phyloP scores from a whole-genome alignment of 2,888 invertebrate genomes.

The Pycnomerus fuliginosus region DNA sequence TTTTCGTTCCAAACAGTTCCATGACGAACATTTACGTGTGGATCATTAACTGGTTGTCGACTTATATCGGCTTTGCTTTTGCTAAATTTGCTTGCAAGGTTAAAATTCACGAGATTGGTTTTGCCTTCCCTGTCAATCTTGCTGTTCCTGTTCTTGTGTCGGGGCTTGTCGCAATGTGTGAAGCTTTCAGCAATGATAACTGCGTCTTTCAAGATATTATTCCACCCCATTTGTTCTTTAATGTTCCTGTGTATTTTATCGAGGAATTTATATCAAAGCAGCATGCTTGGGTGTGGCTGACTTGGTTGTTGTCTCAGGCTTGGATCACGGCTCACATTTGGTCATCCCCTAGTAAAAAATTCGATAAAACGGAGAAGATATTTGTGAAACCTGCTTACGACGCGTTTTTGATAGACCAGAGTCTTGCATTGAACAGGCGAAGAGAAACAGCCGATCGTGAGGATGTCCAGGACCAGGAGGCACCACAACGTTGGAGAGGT shows the following conservation, averaged over 20 bases:
- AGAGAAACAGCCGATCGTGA: slow-evolving; percentile 42
- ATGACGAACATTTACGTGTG: slow-evolving; percentile 61
- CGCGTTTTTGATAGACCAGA: slow-evolving; percentile 80
- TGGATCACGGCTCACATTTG: slow-evolving; percentile 88
- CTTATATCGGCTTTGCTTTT: slow-evolving; percentile 66
- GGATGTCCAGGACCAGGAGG: background rate
- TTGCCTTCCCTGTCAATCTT: slow-evolving; percentile 78
- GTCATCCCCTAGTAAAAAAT: slow-evolving; percentile 77
- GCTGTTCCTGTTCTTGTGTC: slow-evolving; percentile 73
- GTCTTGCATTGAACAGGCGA: slow-evolving; percentile 77
- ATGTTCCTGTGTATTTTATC: slow-evolving; percentile 59
- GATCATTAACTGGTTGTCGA: slow-evolving; percentile 64
- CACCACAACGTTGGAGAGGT: too few relatives aligned
- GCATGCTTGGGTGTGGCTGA: slow-evolving; percentile 75
- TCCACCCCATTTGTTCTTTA: slow-evolving; percentile 88
- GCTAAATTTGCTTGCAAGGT: slow-evolving; percentile 86
- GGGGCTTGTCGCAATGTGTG: slow-evolving; percentile 66
- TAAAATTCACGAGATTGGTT: slow-evolving; percentile 84
- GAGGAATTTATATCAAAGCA: slow-evolving; percentile 60
- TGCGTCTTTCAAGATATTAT: slow-evolving; percentile 74
- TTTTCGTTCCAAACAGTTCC: slow-evolving; percentile 36
- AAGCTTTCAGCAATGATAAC: slow-evolving; percentile 62
- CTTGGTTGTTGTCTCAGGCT: slow-evolving; percentile 71
- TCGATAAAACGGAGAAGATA: slow-evolving; percentile 81
- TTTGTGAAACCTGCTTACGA: slow-evolving; percentile 84